Evolutionary conservation across 1,140 invertebrate species (phyloP).

Genomic region (Bacillus rossius): DNA sequence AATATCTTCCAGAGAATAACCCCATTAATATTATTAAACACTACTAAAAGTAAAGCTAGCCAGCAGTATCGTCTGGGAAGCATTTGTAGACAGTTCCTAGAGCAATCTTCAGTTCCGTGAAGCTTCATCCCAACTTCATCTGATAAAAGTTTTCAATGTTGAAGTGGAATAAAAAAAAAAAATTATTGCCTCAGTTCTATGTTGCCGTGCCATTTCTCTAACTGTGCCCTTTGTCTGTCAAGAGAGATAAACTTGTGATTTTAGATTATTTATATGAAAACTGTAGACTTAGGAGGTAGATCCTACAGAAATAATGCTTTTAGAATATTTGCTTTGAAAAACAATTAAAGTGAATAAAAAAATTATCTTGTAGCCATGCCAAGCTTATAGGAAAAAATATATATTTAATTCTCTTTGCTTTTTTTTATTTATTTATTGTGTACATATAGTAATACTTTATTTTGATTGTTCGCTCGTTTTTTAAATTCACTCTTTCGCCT

Average conservation of each 20-base stretch:
- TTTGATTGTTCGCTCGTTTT: background rate
- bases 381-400: slow-evolving; percentile 14
- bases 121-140: slow-evolving; percentile 5
- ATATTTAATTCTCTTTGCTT: background rate
- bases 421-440: slow-evolving; percentile 14
- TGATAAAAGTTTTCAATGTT: background rate
- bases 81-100: slow-evolving; percentile 16
- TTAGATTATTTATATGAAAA: slow-evolving; percentile 22
- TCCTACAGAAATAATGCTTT: slow-evolving; percentile 7
- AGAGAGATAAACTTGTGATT: slow-evolving; percentile 19
- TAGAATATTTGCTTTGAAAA: slow-evolving; percentile 19
- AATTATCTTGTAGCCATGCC: slow-evolving; percentile 1
- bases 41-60: background rate
- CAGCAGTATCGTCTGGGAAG: slow-evolving; percentile 6
- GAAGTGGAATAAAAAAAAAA: slow-evolving; percentile 12
- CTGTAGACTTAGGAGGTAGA: slow-evolving; percentile 11
- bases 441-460: background rate
- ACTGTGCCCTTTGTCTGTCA: slow-evolving; percentile 17
- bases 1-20: slow-evolving; percentile 14
- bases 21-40: background rate
- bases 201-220: slow-evolving; percentile 19
- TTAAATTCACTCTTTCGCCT: background rate
- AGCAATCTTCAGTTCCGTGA: background rate
- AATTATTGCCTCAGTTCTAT: slow-evolving; percentile 5
- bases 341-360: background rate